phyloP scores from a whole-genome alignment of 1,140 invertebrate genomes.

The Bilobella aurantiaca region DNA sequence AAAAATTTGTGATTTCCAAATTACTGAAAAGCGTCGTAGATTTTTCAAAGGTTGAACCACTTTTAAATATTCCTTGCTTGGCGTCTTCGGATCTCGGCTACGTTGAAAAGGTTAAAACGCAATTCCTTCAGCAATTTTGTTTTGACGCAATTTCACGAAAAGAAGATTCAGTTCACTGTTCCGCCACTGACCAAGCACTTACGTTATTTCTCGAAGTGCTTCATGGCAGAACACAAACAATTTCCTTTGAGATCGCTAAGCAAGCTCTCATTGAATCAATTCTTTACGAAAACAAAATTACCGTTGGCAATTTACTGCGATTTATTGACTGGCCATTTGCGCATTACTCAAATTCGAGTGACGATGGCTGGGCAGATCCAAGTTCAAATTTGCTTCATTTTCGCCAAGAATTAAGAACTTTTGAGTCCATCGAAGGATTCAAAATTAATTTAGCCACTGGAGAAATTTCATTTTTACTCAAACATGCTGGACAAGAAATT shows the following conservation, averaged over 20 bases:
- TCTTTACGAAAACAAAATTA: conserved; percentile 6
- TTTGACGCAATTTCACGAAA: conserved; percentile 16
- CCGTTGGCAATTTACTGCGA: conserved; percentile 2
- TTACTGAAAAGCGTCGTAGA: conserved; percentile 22
- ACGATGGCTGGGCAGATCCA: background rate
- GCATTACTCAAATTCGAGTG: conserved; percentile 1
- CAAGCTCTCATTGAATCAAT: conserved; percentile 15
- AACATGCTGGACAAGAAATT: conserved; percentile 7
- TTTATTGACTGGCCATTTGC: conserved; percentile 9
- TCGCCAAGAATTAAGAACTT: conserved; percentile 1
- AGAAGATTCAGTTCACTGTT: conserved; percentile 9
- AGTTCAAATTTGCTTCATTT: conserved; percentile 5
- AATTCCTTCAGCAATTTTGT: conserved; percentile 24
- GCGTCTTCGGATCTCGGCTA: conserved; percentile 23
- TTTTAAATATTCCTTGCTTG: conserved; percentile 22
- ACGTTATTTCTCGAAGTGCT: conserved; percentile 25
- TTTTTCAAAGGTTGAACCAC: conserved; percentile 23
- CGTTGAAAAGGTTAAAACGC: conserved; percentile 22
- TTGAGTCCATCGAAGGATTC: conserved; percentile 18
- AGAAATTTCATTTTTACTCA: conserved; percentile 14
- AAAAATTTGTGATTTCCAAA: conserved; percentile 14
- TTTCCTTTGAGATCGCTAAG: conserved; percentile 9
- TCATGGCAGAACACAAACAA: conserved; percentile 14
- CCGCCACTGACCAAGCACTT: conserved; percentile 19
- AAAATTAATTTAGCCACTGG: conserved; percentile 16